phyloP scores from a whole-genome alignment of 2,113 vertebrate species.

The Calyptommatus sinebrachiatus region DNA sequence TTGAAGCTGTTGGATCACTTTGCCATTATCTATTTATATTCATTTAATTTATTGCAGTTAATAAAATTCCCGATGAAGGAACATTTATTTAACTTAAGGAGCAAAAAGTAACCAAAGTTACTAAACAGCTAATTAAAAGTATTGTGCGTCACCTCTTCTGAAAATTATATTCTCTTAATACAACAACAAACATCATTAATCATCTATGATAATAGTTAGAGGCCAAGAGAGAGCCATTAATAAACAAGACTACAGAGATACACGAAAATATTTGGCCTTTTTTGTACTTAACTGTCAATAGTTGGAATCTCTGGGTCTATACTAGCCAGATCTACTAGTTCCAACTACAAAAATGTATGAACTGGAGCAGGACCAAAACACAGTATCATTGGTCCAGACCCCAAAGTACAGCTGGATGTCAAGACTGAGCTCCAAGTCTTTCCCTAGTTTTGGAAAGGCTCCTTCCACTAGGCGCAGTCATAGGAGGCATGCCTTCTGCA shows the following conservation, averaged over 20 bases:
- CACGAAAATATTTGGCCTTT: not conserved
- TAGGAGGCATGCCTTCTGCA: too few relatives aligned
- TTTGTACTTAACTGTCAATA: too few relatives aligned
- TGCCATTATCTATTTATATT: not conserved
- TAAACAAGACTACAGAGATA: too few relatives aligned
- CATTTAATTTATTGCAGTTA: not conserved
- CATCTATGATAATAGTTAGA: not conserved
- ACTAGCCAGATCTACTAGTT: too few relatives aligned
- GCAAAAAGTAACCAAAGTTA: not conserved
- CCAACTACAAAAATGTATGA: too few relatives aligned
- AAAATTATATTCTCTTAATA: not conserved
- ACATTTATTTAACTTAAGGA: rapidly evolving
- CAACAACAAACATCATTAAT: not conserved
- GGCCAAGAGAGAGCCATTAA: not conserved
- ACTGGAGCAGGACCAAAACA: too few relatives aligned
- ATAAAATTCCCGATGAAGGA: slow-evolving; percentile 1
- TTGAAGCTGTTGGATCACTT: not conserved
- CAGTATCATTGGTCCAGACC: too few relatives aligned
- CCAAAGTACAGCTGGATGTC: too few relatives aligned
- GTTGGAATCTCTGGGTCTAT: too few relatives aligned
- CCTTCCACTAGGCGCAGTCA: too few relatives aligned
- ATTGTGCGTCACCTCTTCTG: not conserved
- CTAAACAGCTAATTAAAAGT: not conserved
- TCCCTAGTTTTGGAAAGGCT: too few relatives aligned
- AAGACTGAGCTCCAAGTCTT: too few relatives aligned